A percentile compares a stretch with the other conserved stretches of the same genome.
These are phyloP conservation scores for Suncus etruscus DNA, from an alignment of 2,113 vertebrate species.

Conservation along the genomic window DNA sequence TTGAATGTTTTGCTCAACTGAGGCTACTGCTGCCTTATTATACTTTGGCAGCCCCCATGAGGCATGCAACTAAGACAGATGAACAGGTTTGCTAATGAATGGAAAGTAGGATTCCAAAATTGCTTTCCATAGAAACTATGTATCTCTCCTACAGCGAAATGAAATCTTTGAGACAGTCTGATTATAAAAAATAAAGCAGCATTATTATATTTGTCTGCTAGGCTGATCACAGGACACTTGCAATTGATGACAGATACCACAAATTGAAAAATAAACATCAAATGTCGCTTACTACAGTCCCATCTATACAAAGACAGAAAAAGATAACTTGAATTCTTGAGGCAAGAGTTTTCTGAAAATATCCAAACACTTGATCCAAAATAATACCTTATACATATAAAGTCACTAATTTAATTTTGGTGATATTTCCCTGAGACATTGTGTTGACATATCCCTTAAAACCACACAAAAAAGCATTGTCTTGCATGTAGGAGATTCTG, in stretches of 20 bases:
- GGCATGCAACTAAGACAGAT: constrained; percentile 54
- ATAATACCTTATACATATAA: constrained; percentile 43
- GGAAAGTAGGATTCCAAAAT: constrained; percentile 38
- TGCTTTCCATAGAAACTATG: constrained; percentile 36
- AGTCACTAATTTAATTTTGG: constrained; percentile 65
- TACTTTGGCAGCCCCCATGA: constrained; percentile 28
- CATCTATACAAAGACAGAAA: constrained; percentile 15
- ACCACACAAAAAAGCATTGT: neutral
- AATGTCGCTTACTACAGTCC: constrained; percentile 58
- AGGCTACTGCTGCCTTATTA: constrained; percentile 44
- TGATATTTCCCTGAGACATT: neutral
- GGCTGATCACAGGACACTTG: constrained; percentile 64
- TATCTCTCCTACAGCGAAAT: constrained; percentile 66
- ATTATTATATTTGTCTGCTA: constrained; percentile 74
- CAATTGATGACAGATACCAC: constrained; percentile 69
- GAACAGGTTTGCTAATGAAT: constrained; percentile 67
- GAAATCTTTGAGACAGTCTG: constrained; percentile 72
- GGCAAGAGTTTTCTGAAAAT: constrained; percentile 49
- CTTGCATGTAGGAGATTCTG: too few relatives aligned
- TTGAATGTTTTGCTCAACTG: constrained; percentile 31
- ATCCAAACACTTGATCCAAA: constrained; percentile 57
- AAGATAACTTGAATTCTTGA: constrained; percentile 29
- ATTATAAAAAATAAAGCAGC: constrained; percentile 75
- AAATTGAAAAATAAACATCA: constrained; percentile 69
- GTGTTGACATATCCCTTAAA: neutral